phyloP scores from a whole-genome alignment of 1,140 invertebrate genomes.

The Apis florea region DNA sequence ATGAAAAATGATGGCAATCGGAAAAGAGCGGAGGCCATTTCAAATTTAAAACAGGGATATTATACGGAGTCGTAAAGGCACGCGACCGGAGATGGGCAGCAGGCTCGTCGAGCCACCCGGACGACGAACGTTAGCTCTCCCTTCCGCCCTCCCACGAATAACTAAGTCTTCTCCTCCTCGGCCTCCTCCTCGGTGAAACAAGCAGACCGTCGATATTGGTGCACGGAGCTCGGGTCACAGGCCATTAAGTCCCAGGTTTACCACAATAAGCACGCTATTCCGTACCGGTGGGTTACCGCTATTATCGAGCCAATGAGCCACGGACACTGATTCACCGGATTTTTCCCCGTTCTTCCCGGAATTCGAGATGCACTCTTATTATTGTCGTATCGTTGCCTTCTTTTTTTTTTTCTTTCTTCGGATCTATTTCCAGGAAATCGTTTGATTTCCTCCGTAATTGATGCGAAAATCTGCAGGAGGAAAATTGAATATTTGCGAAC shows the following conservation, averaged over 20 bases:
- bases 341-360: conserved; percentile 65
- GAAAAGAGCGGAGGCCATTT: conserved; percentile 28
- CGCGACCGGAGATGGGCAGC: conserved; percentile 78
- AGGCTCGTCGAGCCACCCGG: conserved; percentile 74
- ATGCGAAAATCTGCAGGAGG: background rate
- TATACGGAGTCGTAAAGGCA: conserved; percentile 76
- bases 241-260: conserved; percentile 74
- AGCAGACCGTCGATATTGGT: conserved; percentile 15
- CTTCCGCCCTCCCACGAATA: conserved; percentile 72
- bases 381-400: conserved; percentile 2
- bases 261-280: conserved; percentile 76
- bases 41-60: conserved; percentile 51
- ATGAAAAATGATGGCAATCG: conserved; percentile 20
- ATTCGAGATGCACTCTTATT: conserved; percentile 49
- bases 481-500: background rate
- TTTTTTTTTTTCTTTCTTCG: background rate
- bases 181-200: conserved; percentile 6
- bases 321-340: conserved; percentile 70
- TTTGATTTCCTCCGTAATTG: background rate
- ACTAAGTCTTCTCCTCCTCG: conserved; percentile 69
- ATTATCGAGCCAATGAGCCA: conserved; percentile 78
- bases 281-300: conserved; percentile 76
- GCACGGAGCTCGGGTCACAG: conserved; percentile 69
- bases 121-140: conserved; percentile 68
- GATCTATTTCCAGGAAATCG: background rate